Conservation (phyloP, 2,888 invertebrate genomes). For the Chalcosyrphus nemorum region DNA sequence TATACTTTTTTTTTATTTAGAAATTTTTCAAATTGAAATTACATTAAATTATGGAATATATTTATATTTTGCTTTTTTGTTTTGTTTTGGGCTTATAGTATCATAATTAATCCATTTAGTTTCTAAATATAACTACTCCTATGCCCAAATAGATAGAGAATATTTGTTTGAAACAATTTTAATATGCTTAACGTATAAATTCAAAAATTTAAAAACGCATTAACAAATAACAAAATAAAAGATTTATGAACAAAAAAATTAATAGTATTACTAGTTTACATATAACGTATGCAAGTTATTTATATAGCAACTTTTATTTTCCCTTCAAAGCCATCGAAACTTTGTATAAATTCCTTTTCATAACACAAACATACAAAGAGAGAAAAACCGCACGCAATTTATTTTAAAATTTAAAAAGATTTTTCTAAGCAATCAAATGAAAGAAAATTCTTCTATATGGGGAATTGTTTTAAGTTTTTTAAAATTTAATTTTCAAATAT, state of each 20-base stretch:
- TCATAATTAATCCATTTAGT: constrained; percentile 55
- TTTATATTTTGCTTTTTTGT: constrained; percentile 34
- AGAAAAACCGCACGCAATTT: constrained; percentile 10
- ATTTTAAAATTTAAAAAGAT: constrained; percentile 1
- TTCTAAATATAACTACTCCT: constrained; percentile 51
- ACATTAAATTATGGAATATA: constrained; percentile 71
- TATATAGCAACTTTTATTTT: constrained; percentile 61
- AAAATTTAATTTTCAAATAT: neutral
- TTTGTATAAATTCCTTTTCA: constrained; percentile 25
- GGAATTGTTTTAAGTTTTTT: neutral
- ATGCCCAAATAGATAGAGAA: constrained; percentile 42
- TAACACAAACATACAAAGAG: neutral
- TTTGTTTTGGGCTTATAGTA: constrained; percentile 49
- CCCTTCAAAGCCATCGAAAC: constrained; percentile 45
- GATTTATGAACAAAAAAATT: constrained; percentile 24
- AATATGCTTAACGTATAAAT: constrained; percentile 54
- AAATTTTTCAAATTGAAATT: constrained; percentile 63
- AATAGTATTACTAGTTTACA: constrained; percentile 12
- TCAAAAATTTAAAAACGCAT: constrained; percentile 67
- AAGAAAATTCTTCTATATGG: neutral
- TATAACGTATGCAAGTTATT: constrained; percentile 12
- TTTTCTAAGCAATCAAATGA: neutral
- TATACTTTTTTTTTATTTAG: constrained; percentile 22
- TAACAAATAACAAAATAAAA: constrained; percentile 56
- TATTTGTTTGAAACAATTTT: constrained; percentile 40